phyloP scores from a whole-genome alignment of 2,888 invertebrate genomes.

The Drosophila sordidapex region DNA sequence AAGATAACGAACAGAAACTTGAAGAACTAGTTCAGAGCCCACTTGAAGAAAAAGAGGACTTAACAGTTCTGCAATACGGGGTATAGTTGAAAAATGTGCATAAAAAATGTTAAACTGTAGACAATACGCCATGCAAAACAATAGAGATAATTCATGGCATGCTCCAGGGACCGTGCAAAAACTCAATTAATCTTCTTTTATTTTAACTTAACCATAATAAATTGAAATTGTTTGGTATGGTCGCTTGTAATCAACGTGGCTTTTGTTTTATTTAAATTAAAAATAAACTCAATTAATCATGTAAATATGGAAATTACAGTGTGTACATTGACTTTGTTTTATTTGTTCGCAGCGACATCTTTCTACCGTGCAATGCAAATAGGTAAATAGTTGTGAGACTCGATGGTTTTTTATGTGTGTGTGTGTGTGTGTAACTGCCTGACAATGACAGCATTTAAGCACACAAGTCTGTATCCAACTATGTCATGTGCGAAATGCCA shows the following conservation, averaged over 20 bases:
- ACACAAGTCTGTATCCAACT: slow-evolving; percentile 52
- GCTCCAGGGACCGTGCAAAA: slow-evolving; percentile 48
- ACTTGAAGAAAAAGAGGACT: slow-evolving; percentile 31
- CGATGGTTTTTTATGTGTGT: not conserved
- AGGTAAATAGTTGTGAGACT: slow-evolving; percentile 8
- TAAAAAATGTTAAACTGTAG: not conserved
- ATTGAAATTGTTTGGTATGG: slow-evolving; percentile 19
- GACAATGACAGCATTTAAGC: slow-evolving; percentile 65
- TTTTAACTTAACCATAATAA: slow-evolving; percentile 47
- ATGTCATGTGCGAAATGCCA: slow-evolving; percentile 47
- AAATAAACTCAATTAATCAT: slow-evolving; percentile 78
- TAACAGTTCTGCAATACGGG: slow-evolving; percentile 49
- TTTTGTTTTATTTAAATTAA: slow-evolving; percentile 72
- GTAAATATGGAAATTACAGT: slow-evolving; percentile 65
- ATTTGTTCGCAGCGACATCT: slow-evolving; percentile 32
- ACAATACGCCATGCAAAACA: slow-evolving; percentile 44
- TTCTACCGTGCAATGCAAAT: slow-evolving; percentile 8
- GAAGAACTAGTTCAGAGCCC: slow-evolving; percentile 36
- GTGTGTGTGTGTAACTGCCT: slow-evolving; percentile 35
- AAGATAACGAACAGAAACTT: slow-evolving; percentile 36
- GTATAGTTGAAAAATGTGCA: slow-evolving; percentile 4
- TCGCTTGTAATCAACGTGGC: slow-evolving; percentile 65
- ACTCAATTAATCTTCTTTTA: slow-evolving; percentile 73
- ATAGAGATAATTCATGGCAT: slow-evolving; percentile 32
- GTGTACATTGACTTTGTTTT: slow-evolving; percentile 22